A percentile compares a stretch with the other conserved stretches of the same genome.
These are phyloP conservation scores for Leptoclinus maculatus DNA, from an alignment of 2,797 vertebrate species.

Conservation along the genomic window DNA sequence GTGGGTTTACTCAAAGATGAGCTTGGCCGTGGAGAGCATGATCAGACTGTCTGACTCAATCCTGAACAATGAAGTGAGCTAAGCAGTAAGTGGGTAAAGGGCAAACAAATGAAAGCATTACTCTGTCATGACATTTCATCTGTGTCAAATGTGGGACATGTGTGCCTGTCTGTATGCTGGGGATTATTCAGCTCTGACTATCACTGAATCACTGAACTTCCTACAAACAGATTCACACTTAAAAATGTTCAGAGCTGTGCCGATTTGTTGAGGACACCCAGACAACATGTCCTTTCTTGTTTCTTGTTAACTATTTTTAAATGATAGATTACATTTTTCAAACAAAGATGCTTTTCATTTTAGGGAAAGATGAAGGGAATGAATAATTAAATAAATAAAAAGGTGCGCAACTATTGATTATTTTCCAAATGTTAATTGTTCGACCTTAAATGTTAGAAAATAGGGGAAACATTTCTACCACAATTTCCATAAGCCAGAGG, in stretches of 20 bases:
- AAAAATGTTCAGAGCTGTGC: background rate
- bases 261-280: background rate
- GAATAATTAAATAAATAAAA: background rate
- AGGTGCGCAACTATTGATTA: too few species aligned
- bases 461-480: background rate
- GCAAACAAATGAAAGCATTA: constrained; percentile 35
- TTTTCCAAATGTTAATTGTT: background rate
- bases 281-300: constrained; percentile 10
- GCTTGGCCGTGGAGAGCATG: constrained; percentile 26
- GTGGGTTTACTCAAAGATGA: constrained; percentile 61
- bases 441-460: background rate
- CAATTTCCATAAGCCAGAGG: background rate
- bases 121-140: constrained; percentile 41
- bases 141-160: constrained; percentile 15
- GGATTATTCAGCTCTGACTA: background rate
- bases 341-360: background rate
- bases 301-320: background rate
- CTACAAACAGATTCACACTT: background rate
- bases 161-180: constrained; percentile 31
- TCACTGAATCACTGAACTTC: background rate
- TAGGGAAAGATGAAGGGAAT: background rate
- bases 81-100: constrained; percentile 21
- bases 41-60: constrained; percentile 54
- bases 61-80: constrained; percentile 46
- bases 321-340: background rate